Evolutionary conservation across 2,797 vertebrate species (phyloP).

Genomic region (Amphiprion clarkii): DNA sequence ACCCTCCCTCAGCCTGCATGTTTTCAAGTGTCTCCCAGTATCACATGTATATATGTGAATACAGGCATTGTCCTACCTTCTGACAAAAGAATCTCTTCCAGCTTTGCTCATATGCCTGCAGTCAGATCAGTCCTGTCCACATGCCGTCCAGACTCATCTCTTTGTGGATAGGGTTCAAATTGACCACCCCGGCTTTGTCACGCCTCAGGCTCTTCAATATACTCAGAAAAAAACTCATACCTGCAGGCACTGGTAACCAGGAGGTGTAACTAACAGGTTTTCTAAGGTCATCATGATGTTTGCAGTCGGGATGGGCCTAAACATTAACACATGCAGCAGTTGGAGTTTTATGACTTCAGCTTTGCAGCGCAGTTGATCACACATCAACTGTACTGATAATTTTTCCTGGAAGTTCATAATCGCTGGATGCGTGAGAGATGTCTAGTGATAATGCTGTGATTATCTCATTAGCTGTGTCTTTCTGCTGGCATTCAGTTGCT

Average conservation of each 20-base stretch:
- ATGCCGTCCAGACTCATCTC: slow-evolving; percentile 31
- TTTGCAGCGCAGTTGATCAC: neutral
- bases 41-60: slow-evolving; percentile 7
- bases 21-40: slow-evolving; percentile 4
- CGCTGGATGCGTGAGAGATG: neutral
- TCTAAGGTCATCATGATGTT: slow-evolving; percentile 26
- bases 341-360: neutral
- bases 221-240: neutral
- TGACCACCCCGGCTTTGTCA: slow-evolving; percentile 44
- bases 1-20: neutral
- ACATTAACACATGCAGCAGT: slow-evolving; percentile 3
- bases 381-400: neutral
- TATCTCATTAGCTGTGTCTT: slow-evolving; percentile 8
- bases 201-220: slow-evolving; percentile 32
- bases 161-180: neutral
- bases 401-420: too few relatives aligned
- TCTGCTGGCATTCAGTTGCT: neutral
- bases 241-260: slow-evolving; percentile 30
- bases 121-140: slow-evolving; percentile 11
- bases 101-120: neutral
- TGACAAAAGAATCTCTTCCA: neutral
- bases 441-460: neutral
- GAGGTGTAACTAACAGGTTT: slow-evolving; percentile 18
- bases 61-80: neutral
- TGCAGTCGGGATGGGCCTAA: slow-evolving; percentile 22